phyloP scores from a whole-genome alignment of 2,113 vertebrate genomes.

The Tachysurus fulvidraco region DNA sequence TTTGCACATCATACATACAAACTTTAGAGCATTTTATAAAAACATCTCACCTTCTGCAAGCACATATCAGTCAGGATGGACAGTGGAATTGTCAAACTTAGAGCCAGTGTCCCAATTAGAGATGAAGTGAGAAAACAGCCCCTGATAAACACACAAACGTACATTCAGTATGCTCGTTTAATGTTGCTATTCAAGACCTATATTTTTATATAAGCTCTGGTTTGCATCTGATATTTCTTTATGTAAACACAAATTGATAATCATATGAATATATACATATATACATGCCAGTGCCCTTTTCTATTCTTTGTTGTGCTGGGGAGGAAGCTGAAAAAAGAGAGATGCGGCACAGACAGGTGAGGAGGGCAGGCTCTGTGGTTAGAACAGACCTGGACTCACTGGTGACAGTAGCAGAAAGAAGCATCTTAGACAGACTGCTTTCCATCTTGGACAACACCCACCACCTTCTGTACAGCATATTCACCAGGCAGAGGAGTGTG shows the following conservation, averaged over 20 bases:
- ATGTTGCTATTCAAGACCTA: background rate
- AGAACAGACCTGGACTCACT: no score
- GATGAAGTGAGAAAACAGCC: conserved; percentile 98
- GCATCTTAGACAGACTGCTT: no score
- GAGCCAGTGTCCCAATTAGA: conserved; percentile 90
- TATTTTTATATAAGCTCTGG: background rate
- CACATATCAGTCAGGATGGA: conserved; percentile 96
- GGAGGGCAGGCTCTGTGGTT: no score
- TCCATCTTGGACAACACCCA: no score
- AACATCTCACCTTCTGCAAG: conserved; percentile 85
- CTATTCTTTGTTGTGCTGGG: no score
- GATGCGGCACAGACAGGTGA: no score
- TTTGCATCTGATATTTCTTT: background rate
- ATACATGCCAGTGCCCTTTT: no score
- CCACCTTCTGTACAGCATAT: no score
- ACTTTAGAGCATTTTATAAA: background rate
- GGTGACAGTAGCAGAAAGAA: no score
- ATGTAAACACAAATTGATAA: background rate
- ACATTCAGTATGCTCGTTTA: background rate
- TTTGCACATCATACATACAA: background rate
- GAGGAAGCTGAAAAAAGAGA: no score
- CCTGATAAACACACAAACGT: conserved; percentile 70
- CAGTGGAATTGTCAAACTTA: conserved; percentile 97
- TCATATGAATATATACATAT: no score
- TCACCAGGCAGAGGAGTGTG: no score